Conservation (phyloP, 1,140 invertebrate species). For the Drosophila mayri region DNA sequence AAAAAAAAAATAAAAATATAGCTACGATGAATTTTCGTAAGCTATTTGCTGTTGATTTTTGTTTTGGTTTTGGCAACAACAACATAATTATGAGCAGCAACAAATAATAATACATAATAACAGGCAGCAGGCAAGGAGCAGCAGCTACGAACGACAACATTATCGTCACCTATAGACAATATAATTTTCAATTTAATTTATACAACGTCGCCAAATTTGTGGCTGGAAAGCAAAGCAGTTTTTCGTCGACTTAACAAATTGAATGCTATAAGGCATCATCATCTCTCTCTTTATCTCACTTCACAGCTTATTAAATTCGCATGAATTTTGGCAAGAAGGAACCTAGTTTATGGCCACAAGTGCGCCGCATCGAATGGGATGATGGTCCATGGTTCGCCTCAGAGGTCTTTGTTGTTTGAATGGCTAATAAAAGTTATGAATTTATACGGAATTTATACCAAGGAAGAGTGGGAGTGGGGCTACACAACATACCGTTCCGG, state of each 20-base stretch:
- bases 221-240: constrained; percentile 16
- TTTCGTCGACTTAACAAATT: constrained; percentile 3
- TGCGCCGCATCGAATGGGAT: constrained; percentile 4
- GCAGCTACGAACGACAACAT: constrained; percentile 60
- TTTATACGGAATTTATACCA: constrained; percentile 40
- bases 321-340: constrained; percentile 20
- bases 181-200: constrained; percentile 81
- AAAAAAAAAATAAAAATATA: constrained; percentile 12
- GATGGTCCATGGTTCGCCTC: neutral
- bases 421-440: constrained; percentile 48
- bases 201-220: constrained; percentile 59
- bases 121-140: constrained; percentile 20
- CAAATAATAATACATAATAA: constrained; percentile 67
- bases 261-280: neutral
- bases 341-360: constrained; percentile 24
- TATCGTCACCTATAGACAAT: constrained; percentile 81
- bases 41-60: constrained; percentile 14
- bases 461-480: constrained; percentile 10
- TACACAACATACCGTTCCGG: constrained; percentile 67
- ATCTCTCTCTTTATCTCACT: constrained; percentile 13
- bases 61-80: constrained; percentile 57
- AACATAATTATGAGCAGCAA: constrained; percentile 73
- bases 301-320: constrained; percentile 46
- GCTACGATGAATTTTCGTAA: constrained; percentile 47
- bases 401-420: constrained; percentile 41